These are phyloP conservation scores for Trinorchestia longiramus DNA, from an alignment of 1,140 invertebrate genomes.

Conservation along the genomic window DNA sequence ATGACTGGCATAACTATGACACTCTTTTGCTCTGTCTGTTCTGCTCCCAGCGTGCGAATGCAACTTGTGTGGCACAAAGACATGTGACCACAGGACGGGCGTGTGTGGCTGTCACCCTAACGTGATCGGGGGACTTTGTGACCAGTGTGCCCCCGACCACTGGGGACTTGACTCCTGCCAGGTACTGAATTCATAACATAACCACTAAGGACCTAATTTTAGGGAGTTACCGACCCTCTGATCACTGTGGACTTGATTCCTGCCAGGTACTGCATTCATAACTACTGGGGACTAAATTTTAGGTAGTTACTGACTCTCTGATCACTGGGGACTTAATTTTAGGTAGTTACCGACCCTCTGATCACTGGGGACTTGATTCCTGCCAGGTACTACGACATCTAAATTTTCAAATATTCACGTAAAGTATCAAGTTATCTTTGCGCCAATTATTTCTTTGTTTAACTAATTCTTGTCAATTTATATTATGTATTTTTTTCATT, in stretches of 20 bases:
- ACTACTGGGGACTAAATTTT: slow-evolving; percentile 75
- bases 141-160: slow-evolving; percentile 73
- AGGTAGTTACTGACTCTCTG: slow-evolving; percentile 72
- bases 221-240: too few species aligned
- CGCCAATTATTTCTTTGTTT: too few species aligned
- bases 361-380: too few species aligned
- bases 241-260: neutral
- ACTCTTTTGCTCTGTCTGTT: neutral
- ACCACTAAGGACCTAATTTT: too few species aligned
- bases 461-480: too few species aligned
- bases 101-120: slow-evolving; percentile 88
- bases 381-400: too few species aligned
- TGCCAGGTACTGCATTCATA: slow-evolving; percentile 67
- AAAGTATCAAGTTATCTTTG: too few species aligned
- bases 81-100: slow-evolving; percentile 78
- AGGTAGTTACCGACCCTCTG: too few species aligned
- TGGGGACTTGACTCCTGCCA: slow-evolving; percentile 78
- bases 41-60: slow-evolving; percentile 72
- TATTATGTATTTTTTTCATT: too few species aligned
- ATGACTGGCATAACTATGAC: too few species aligned
- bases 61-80: slow-evolving; percentile 74
- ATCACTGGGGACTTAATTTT: neutral
- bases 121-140: slow-evolving; percentile 89
- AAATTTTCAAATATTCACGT: too few species aligned
- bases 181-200: slow-evolving; percentile 65